Evolutionary conservation across 2,797 vertebrate genomes (phyloP), one percentile per base, ranked within the genome.

Genomic region (Scyliorhinus canicula): DNA sequence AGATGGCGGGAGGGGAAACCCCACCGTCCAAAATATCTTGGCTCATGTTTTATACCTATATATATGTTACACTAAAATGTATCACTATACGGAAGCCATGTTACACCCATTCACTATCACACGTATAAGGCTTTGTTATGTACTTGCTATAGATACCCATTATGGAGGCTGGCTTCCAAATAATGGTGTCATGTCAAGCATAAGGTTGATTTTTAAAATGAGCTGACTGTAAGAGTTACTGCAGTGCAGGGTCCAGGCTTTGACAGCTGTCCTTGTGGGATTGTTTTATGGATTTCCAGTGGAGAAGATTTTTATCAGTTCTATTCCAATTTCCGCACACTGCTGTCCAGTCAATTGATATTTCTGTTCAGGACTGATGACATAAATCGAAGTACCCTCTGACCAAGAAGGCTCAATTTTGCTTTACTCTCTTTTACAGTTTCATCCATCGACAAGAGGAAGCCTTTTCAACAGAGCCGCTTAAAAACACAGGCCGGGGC

Each of bases 371-470:
- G 21, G 7, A 47, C 21, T 47, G 40, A 82, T 82, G 35, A 9
- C 7, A 40, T n/a, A 60, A 40, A 31, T 16, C 5, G 21, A 60
- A 90, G 16, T 55, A 90, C n/a, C 88, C 24, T 91, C n/a, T 26
- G 40, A 63, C n/a, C 19, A 63, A 65, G 21, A 47, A 82, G 57
- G 60, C 65, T 24, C 40, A 40, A 24, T 26, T 91, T n/a, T 91
- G 88, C 26, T 91, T 91, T 63, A 31, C 63, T 96, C 71, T 95
- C 31, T 95, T 95, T 95, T 96, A 16, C 96, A 99, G 99, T 96
- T 99, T 99, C 96, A 99, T 99, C 96, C 99, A 99, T 96, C 98
- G 98, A 71, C 99, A 99, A 0, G 99, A 99, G 0, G 99, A 99
- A 96, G 99, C 99, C 95, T 99, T 99, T 97, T 99, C 99, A 2